phyloP scores from a whole-genome alignment of 2,113 vertebrate genomes.

The Dolichallabes microphthalmus region DNA sequence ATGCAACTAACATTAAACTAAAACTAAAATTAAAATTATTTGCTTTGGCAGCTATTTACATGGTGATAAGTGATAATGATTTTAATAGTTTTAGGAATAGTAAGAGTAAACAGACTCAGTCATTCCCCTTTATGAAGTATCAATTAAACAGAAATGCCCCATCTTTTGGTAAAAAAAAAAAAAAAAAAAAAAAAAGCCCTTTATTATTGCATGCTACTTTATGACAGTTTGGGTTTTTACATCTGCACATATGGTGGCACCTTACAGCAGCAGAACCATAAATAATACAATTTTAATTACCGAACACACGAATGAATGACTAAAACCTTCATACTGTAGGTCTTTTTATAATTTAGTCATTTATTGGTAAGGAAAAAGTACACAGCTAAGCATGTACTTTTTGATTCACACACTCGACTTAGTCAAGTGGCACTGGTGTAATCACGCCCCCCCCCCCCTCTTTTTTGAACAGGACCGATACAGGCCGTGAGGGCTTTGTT shows the following conservation, averaged over 20 bases:
- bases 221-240: not conserved
- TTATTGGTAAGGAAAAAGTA: not conserved
- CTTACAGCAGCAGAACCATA: not conserved
- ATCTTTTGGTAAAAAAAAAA: too few relatives aligned
- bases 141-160: not conserved
- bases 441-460: not conserved
- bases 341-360: not conserved
- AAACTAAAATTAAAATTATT: not conserved
- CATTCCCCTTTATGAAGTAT: not conserved
- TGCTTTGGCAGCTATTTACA: not conserved
- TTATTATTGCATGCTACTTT: not conserved
- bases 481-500: constrained; percentile 70
- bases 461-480: constrained; percentile 59
- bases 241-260: not conserved
- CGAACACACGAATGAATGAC: not conserved
- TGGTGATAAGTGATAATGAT: not conserved
- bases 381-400: not conserved
- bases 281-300: not conserved
- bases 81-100: not conserved
- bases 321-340: too few relatives aligned
- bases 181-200: not conserved
- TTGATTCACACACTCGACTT: not conserved
- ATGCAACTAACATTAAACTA: not conserved
- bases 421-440: not conserved
- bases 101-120: not conserved